These are phyloP conservation scores for Cryptomyrus ogoouensis DNA, from an alignment of 2,113 vertebrate genomes.

Conservation along the genomic window DNA sequence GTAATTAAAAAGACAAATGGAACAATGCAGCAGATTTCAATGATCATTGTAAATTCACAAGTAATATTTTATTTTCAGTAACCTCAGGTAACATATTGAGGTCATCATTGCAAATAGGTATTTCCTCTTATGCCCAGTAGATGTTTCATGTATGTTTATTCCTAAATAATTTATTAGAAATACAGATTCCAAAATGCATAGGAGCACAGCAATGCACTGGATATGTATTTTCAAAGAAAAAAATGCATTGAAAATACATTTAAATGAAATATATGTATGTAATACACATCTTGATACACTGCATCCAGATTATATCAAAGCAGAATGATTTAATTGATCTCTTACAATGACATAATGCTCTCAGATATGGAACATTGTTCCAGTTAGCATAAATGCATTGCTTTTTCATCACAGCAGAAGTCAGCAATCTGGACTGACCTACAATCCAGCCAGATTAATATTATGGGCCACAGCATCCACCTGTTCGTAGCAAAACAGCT, in stretches of 20 bases:
- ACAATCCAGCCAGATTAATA: not conserved
- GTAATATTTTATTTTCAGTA: not conserved
- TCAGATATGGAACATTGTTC: not conserved
- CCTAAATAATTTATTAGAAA: not conserved
- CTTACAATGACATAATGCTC: not conserved
- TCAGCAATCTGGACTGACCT: not conserved
- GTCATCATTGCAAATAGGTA: not conserved
- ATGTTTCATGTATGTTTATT: not conserved
- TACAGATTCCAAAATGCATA: not conserved
- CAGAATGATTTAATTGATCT: not conserved
- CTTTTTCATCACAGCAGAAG: conserved; percentile 2
- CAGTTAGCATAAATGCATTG: not conserved
- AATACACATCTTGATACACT: not conserved
- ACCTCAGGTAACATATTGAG: not conserved
- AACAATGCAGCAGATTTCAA: not conserved
- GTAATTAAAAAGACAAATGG: not conserved
- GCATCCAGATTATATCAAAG: not conserved
- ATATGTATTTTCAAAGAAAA: not conserved
- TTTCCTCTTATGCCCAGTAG: not conserved
- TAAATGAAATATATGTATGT: not conserved
- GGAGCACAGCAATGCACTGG: not conserved
- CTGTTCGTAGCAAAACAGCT: not conserved
- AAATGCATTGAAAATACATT: not conserved
- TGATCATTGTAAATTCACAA: not conserved
- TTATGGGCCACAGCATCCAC: not conserved